These are phyloP conservation scores for Trachops cirrhosus DNA, from an alignment of 2,797 vertebrate species.

Conservation along the genomic window DNA sequence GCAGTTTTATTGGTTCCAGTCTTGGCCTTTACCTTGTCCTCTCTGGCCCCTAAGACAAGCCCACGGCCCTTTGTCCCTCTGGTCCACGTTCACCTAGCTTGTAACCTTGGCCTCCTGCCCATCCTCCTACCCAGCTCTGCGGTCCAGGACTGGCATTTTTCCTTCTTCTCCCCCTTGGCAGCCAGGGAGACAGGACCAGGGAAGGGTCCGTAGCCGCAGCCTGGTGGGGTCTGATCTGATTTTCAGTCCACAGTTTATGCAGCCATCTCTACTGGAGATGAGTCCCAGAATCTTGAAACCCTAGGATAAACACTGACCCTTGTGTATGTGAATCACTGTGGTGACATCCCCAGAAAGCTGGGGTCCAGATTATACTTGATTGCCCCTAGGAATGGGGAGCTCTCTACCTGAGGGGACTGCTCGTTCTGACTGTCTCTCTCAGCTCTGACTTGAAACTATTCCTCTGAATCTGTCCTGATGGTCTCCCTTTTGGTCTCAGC, in stretches of 20 bases:
- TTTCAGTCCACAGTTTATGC: not conserved
- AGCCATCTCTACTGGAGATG: not conserved
- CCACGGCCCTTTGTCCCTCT: not conserved
- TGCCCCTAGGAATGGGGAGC: no score
- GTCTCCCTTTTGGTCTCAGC: not conserved
- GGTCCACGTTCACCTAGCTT: accelerated
- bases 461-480: accelerated
- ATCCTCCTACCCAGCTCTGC: not conserved
- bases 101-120: not conserved
- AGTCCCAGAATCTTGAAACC: not conserved
- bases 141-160: accelerated
- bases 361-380: not conserved
- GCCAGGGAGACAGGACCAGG: accelerated
- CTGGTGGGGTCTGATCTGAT: accelerated
- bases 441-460: not conserved
- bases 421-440: not conserved
- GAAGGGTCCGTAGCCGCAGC: no score
- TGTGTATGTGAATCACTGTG: accelerated
- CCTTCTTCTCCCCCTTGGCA: not conserved
- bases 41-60: not conserved
- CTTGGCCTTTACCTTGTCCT: accelerated
- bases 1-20: accelerated
- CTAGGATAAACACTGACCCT: not conserved
- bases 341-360: not conserved
- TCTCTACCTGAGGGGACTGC: not conserved